Evolutionary conservation across 2,888 invertebrate species (phyloP).

Genomic region (Aleiodes leptofemur): DNA sequence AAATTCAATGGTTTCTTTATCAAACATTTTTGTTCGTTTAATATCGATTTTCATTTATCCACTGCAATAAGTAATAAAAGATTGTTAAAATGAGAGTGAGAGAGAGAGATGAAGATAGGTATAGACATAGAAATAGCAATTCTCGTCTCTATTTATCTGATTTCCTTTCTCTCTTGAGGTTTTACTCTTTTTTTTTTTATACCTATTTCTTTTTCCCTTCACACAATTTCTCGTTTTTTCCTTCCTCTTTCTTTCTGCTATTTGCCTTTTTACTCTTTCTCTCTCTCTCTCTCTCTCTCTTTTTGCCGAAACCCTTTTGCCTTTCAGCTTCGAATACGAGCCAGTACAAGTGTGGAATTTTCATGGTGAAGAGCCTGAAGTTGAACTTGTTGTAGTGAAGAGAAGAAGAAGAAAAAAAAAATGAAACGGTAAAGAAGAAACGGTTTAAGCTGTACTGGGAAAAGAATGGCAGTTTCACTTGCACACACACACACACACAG

Average conservation of each 20-base stretch:
- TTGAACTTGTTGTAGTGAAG: slow-evolving; percentile 14
- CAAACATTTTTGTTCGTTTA: slow-evolving; percentile 50
- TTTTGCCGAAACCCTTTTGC: slow-evolving; percentile 21
- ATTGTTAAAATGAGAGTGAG: slow-evolving; percentile 25
- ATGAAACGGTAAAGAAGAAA: slow-evolving; percentile 39
- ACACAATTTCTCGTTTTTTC: slow-evolving; percentile 23
- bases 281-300: slow-evolving; percentile 8
- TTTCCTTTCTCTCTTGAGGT: slow-evolving; percentile 30
- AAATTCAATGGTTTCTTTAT: slow-evolving; percentile 42
- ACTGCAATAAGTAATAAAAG: slow-evolving; percentile 10
- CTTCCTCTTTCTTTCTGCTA: background rate
- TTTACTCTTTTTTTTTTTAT: slow-evolving; percentile 44
- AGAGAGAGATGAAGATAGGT: slow-evolving; percentile 14
- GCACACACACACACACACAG: slow-evolving; percentile 43
- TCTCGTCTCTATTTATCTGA: slow-evolving; percentile 26
- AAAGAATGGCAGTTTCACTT: slow-evolving; percentile 40
- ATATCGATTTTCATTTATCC: slow-evolving; percentile 57
- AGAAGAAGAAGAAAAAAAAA: slow-evolving; percentile 15
- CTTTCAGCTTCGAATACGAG: slow-evolving; percentile 23
- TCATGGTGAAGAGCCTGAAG: slow-evolving; percentile 16
- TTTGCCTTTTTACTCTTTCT: slow-evolving; percentile 4
- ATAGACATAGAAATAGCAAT: slow-evolving; percentile 29
- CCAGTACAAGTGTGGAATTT: slow-evolving; percentile 42
- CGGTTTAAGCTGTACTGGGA: slow-evolving; percentile 43
- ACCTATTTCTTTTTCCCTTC: slow-evolving; percentile 22